Base-by-base conservation (phyloP, 1,140 invertebrate species). In the Drosophila nasuta region DNA sequence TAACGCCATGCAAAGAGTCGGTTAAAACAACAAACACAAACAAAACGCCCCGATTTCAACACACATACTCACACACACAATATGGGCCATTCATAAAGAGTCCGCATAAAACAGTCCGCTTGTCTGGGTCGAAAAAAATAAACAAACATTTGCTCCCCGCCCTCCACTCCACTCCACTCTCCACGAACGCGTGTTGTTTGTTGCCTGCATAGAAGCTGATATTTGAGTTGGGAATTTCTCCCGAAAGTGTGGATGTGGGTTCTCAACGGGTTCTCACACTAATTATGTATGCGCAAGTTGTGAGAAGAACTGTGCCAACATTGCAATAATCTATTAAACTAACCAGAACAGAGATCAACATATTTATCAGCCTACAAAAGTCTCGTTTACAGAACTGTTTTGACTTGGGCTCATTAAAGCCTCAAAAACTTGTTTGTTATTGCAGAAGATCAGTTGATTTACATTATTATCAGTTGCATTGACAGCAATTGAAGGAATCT, bases 11-110 rank as follows among this genome's bases (percentile, higher is more conserved):
- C 58, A 49, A 67, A 73, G 68, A 70, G 60, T 65, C 70, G 76
- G 66, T 66, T 67, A 79, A 58, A 75, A 78, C 56, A 85, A 86
- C 82, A 86, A 87, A 82, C 76, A 79, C 82, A 86, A 87, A 82
- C 76, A 82, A 65, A 64, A 5, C 35, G 35, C 10, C 35, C 35
- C 63, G 49, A 70, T 56, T 65, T 60, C 60, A 0, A 38, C 3
- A 57, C 45, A 76, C 15, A 48, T 58, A 33, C 77, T 45, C 33
- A 57, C 64, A 30, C 64, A 13, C 56, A 87, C 83, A 87, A 87
- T 87, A 85, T 87, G 74, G 83, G 80, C 85, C 85, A 88, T 89
- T 88, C 83, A 88, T 75, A 70, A 70, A 73, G 41, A 30, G 6
- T 25, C 20, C 20, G 20, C 35, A 64, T 64, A 64, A 80, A 70